phyloP scores from a whole-genome alignment of 2,797 vertebrate species.

The Coreius guichenoti region DNA sequence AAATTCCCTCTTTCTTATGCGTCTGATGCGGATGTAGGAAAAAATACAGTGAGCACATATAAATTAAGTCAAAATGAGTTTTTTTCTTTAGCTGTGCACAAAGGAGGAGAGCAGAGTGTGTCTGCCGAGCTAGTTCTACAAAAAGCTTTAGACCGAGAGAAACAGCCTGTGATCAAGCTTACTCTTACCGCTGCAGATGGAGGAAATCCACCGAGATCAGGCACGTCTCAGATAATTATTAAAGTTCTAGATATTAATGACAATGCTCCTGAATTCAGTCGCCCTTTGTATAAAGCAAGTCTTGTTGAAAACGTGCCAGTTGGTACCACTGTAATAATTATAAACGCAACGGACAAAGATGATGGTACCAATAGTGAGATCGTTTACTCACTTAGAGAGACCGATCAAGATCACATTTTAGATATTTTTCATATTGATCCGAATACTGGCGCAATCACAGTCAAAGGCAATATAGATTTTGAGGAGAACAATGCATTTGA shows the following conservation, averaged over 20 bases:
- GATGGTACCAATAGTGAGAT: constrained; percentile 79
- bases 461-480: too few species aligned
- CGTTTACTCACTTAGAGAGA: neutral
- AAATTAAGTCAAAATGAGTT: constrained; percentile 72
- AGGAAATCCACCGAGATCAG: constrained; percentile 16
- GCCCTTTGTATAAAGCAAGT: constrained; percentile 73
- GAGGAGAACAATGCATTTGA: too few species aligned
- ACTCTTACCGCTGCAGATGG: constrained; percentile 47
- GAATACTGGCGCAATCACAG: too few species aligned
- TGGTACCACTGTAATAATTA: constrained; percentile 73
- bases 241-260: constrained; percentile 80
- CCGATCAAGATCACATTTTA: neutral
- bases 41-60: constrained; percentile 74
- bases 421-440: constrained; percentile 51
- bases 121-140: constrained; percentile 71
- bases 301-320: constrained; percentile 76
- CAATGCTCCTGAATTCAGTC: constrained; percentile 77
- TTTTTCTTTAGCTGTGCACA: constrained; percentile 67
- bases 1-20: constrained; percentile 75
- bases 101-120: constrained; percentile 67
- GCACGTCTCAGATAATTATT: constrained; percentile 69
- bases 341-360: constrained; percentile 78
- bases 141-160: neutral
- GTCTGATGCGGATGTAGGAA: constrained; percentile 78
- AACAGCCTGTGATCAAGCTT: constrained; percentile 67